Evolutionary conservation across 2,888 invertebrate species (phyloP), one percentile per base, ranked within the genome.

Genomic region (Hypomecis atomaria): DNA sequence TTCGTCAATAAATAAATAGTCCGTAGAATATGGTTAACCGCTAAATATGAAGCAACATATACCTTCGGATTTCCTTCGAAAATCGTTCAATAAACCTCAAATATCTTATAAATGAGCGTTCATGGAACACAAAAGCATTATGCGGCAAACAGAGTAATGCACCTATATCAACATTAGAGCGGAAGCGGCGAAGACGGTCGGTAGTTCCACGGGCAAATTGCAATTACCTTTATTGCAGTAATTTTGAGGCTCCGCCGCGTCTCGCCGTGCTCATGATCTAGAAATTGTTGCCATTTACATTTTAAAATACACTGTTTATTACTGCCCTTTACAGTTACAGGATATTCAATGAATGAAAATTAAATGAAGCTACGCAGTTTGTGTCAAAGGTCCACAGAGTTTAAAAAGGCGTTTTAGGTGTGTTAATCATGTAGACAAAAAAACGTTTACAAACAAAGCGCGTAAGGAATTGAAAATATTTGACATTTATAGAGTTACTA

Each of bases 161-260:
- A 65, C 53, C 57, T 61, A 58, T 81, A 83, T 83, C 82, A 85
- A 84, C 82, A 83, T 86, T 86, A 85, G 79, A 77, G 76, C 78
- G 76, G 81, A 79, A 83, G 77, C 80, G 87, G 84, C 83, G 84
- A 86, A 89, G 88, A 84, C 83, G 79, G 84, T 78, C 78, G 78
- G 82, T 84, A 84, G 85, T 89, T 87, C 82, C 84, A 81, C 78
- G 77, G 78, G 85, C 84, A 86, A 88, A 87, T 87, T 85, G 87
- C 88, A 88, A 90, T 90, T 89, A 89, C 85, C 80, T 84, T 88
- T 88, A 88, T 89, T 83, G 85, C 85, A 80, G 89, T 86, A 87
- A 89, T 89, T 89, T 87, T 78, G 84, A 77, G 78, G 81, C 78
- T 75, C 75, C 71, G 72, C 67, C 71, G 71, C 70, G 63, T 62